Percentiles rank a stretch among this genome's conserved stretches.
These are phyloP conservation scores for Ctenicera cuprea DNA, from an alignment of 2,888 invertebrate genomes.

Conservation along the genomic window DNA sequence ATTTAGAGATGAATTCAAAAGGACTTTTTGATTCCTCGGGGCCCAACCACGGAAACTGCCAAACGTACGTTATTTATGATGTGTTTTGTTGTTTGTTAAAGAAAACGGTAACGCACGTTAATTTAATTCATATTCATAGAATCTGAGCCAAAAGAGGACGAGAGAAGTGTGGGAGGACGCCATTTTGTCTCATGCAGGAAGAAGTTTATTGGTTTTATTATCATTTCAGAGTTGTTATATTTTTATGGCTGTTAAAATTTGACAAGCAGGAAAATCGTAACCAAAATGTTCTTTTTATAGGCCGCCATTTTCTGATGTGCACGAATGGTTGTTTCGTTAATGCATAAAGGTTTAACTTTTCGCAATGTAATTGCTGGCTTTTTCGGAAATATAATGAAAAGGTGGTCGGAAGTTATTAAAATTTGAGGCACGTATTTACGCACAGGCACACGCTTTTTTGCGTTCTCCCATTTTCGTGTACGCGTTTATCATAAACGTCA, in stretches of 20 bases:
- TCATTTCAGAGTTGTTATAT: constrained; percentile 27
- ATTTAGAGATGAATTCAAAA: constrained; percentile 26
- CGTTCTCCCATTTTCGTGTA: constrained; percentile 29
- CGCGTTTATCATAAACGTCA: constrained; percentile 32
- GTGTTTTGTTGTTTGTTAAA: constrained; percentile 12
- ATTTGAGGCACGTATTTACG: constrained; percentile 26
- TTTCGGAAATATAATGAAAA: neutral
- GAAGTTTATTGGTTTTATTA: constrained; percentile 40
- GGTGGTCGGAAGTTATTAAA: constrained; percentile 9
- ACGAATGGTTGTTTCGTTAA: constrained; percentile 1
- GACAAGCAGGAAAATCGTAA: neutral
- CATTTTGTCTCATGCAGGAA: constrained; percentile 36
- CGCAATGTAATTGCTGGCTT: neutral
- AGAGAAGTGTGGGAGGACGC: constrained; percentile 14
- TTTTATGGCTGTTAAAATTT: constrained; percentile 29
- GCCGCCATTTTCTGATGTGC: neutral
- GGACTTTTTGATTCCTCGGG: neutral
- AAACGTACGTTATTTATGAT: constrained; percentile 11
- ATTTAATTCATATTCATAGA: constrained; percentile 22
- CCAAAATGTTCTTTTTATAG: neutral
- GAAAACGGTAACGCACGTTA: constrained; percentile 21
- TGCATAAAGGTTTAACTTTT: neutral
- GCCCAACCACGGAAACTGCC: constrained; percentile 18
- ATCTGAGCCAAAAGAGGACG: too few relatives aligned
- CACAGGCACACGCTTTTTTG: constrained; percentile 31